Conservation (phyloP, 1,140 invertebrate genomes). For the Himalopsyche phryganea region DNA sequence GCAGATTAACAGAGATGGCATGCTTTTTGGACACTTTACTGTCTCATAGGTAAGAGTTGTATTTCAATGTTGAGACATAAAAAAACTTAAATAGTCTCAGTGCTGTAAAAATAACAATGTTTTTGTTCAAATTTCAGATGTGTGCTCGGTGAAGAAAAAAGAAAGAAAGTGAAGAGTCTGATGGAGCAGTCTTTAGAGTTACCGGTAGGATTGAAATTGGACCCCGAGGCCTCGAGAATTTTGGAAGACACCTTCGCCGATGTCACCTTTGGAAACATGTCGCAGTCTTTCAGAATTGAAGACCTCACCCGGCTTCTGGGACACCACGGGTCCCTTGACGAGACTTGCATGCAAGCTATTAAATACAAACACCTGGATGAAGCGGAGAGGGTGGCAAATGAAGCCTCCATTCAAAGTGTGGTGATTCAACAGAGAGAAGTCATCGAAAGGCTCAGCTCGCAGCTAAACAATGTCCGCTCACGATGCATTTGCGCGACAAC, state of each 20-base stretch:
- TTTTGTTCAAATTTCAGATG: conserved; percentile 38
- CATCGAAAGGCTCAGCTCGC: conserved; percentile 16
- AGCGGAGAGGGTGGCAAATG: no score
- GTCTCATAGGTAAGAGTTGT: conserved; percentile 54
- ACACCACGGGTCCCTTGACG: conserved; percentile 37
- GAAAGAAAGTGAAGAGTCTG: conserved; percentile 49
- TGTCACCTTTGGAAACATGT: conserved; percentile 41
- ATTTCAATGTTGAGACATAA: no score
- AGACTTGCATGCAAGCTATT: conserved; percentile 7
- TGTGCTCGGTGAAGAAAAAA: conserved; percentile 50
- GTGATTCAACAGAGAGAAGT: conserved; percentile 9
- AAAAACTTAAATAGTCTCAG: no score
- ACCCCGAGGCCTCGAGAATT: conserved; percentile 41
- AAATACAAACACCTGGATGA: background rate
- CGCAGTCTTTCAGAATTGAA: conserved; percentile 46
- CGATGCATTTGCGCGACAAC: conserved; percentile 21
- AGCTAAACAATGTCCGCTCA: conserved; percentile 12
- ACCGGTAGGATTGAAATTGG: conserved; percentile 46
- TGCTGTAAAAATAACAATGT: background rate
- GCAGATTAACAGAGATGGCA: conserved; percentile 65
- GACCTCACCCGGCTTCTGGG: conserved; percentile 51
- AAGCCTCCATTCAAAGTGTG: background rate
- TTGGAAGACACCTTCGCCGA: conserved; percentile 47
- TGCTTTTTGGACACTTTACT: conserved; percentile 68
- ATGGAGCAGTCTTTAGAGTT: conserved; percentile 50